Evolutionary conservation across 1,140 invertebrate species (phyloP).

Genomic region (Drosophila eugracilis): DNA sequence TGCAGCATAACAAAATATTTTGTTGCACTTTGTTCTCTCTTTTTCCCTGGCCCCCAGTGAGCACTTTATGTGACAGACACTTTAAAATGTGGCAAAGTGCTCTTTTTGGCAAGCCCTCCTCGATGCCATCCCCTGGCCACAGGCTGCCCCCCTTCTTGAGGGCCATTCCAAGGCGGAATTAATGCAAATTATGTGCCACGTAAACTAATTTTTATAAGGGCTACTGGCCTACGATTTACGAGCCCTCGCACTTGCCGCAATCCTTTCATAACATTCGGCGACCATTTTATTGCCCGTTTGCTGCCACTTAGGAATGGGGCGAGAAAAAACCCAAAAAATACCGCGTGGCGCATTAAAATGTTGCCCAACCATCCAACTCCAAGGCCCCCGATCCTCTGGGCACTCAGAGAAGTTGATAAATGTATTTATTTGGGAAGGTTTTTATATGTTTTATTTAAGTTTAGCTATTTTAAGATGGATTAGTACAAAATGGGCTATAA

Average conservation of each 20-base stretch:
- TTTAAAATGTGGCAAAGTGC: slow-evolving; percentile 77
- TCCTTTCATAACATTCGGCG: slow-evolving; percentile 77
- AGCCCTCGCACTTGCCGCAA: slow-evolving; percentile 63
- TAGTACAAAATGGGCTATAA: too few relatives aligned
- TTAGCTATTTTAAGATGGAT: too few relatives aligned
- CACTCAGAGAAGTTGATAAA: neutral
- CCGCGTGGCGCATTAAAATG: slow-evolving; percentile 74
- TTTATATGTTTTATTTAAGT: too few relatives aligned
- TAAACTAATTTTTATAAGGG: slow-evolving; percentile 74
- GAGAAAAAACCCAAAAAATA: slow-evolving; percentile 44
- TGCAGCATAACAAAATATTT: slow-evolving; percentile 76
- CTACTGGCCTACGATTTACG: slow-evolving; percentile 68
- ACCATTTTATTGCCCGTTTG: slow-evolving; percentile 75
- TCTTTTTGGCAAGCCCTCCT: slow-evolving; percentile 53
- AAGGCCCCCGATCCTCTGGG: neutral
- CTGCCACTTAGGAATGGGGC: slow-evolving; percentile 53
- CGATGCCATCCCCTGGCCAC: slow-evolving; percentile 1
- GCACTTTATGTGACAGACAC: slow-evolving; percentile 76
- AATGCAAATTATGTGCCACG: slow-evolving; percentile 79
- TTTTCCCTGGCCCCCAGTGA: slow-evolving; percentile 34
- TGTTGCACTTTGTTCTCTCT: slow-evolving; percentile 70
- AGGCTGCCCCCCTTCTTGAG: slow-evolving; percentile 13
- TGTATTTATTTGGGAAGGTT: neutral
- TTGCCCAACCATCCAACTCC: slow-evolving; percentile 31
- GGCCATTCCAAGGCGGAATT: slow-evolving; percentile 68